phyloP scores from a whole-genome alignment of 2,797 vertebrate species.

The Graptemys geographica region DNA sequence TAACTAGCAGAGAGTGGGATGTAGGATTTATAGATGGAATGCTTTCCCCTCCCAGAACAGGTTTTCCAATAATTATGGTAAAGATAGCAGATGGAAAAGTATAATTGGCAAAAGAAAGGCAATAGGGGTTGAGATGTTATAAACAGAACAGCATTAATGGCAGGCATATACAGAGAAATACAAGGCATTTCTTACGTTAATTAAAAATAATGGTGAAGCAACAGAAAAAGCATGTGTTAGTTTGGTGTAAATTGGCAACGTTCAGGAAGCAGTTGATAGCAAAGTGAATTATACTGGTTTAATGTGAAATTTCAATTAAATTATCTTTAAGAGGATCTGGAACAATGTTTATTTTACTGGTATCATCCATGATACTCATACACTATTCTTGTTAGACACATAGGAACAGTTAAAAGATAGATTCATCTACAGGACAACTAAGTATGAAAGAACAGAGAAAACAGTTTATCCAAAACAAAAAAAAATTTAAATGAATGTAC shows the following conservation, averaged over 20 bases:
- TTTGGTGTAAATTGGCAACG: neutral
- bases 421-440: neutral
- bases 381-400: neutral
- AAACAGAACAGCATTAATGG: constrained; percentile 13
- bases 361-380: neutral
- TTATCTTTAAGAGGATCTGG: neutral
- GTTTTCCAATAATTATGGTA: constrained; percentile 33
- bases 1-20: neutral
- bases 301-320: neutral
- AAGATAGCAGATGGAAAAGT: neutral
- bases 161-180: neutral
- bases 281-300: constrained; percentile 15
- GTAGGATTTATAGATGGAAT: neutral
- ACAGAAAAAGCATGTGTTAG: neutral
- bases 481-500: neutral
- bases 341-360: neutral
- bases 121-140: constrained; percentile 28
- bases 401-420: neutral
- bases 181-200: constrained; percentile 15
- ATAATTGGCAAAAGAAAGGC: constrained; percentile 38
- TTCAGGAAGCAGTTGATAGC: neutral
- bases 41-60: neutral
- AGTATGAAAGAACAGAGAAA: neutral
- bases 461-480: neutral
- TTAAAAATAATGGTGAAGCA: constrained; percentile 35